phyloP scores from a whole-genome alignment of 2,888 invertebrate genomes.

The Apamea sordens region DNA sequence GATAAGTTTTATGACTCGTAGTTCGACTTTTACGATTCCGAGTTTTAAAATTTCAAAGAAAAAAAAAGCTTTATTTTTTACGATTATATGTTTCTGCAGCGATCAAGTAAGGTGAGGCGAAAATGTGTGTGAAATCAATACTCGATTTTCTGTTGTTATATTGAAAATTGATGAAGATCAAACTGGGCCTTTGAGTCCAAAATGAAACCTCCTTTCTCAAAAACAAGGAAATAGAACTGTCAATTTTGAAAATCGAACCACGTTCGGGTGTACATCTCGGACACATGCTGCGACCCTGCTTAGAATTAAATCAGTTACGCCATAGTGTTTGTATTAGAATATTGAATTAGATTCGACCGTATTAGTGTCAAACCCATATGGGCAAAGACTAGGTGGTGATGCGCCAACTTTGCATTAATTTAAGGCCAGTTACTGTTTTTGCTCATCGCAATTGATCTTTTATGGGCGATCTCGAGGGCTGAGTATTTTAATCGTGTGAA shows the following conservation, averaged over 20 bases:
- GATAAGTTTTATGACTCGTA: not conserved
- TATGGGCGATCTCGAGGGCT: conserved; percentile 6
- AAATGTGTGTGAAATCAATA: too few species aligned
- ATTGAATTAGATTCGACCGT: conserved; percentile 36
- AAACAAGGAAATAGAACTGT: conserved; percentile 17
- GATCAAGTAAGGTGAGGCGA: not conserved
- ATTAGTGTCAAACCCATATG: conserved; percentile 54
- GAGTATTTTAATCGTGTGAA: conserved; percentile 6
- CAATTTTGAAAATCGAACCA: conserved; percentile 49
- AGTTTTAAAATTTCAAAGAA: not conserved
- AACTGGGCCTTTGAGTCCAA: not conserved
- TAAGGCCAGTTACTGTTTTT: conserved; percentile 15
- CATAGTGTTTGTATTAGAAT: conserved; percentile 54
- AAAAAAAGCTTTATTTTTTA: not conserved
- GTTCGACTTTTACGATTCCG: not conserved
- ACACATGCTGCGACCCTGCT: conserved; percentile 49
- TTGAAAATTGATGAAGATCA: not conserved
- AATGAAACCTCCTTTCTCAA: conserved; percentile 16
- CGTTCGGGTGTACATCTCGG: conserved; percentile 33
- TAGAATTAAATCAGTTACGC: conserved; percentile 58
- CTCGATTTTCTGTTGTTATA: not conserved
- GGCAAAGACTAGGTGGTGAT: conserved; percentile 41
- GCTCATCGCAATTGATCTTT: conserved; percentile 31
- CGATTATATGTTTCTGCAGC: not conserved
- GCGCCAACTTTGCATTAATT: conserved; percentile 33